Evolutionary conservation across 2,113 vertebrate species (phyloP).

Genomic region (Lampris megalopsis): DNA sequence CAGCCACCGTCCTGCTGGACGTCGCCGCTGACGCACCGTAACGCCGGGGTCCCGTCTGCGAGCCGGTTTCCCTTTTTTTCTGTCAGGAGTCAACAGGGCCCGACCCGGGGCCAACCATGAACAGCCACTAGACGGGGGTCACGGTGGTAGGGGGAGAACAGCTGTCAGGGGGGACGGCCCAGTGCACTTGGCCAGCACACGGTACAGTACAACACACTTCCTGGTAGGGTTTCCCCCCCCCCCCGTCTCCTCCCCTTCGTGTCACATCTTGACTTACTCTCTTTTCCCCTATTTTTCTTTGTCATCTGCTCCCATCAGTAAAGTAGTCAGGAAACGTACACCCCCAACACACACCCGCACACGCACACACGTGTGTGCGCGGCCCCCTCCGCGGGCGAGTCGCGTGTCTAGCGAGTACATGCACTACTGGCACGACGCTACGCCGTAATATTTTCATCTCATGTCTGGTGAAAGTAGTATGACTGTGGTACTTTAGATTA

Average conservation of each 20-base stretch:
- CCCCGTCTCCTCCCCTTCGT: conserved; percentile 37
- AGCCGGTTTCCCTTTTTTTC: conserved; percentile 2
- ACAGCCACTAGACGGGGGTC: conserved; percentile 39
- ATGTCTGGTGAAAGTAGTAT: no score
- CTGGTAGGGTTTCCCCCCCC: conserved; percentile 3
- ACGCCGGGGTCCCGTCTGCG: background rate
- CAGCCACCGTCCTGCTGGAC: conserved; percentile 24
- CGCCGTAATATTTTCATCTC: no score
- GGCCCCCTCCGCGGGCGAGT: no score
- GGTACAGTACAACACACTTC: conserved; percentile 4
- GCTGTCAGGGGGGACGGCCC: conserved; percentile 41
- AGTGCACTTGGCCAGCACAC: conserved; percentile 42
- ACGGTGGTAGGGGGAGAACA: conserved; percentile 38
- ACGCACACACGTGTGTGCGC: no score
- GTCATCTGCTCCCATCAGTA: conserved; percentile 6
- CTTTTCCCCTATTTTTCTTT: conserved; percentile 11
- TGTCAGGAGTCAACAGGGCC: conserved; percentile 26
- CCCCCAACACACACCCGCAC: no score
- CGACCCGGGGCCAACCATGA: conserved; percentile 40
- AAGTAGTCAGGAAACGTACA: no score
- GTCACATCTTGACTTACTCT: conserved; percentile 28
- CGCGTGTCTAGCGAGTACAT: no score
- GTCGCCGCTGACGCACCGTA: conserved; percentile 14
- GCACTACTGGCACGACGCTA: no score
- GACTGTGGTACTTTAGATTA: no score